Evolutionary conservation across 2,888 invertebrate genomes (phyloP), one percentile per base, ranked within the genome.

Genomic region (Slavum lentiscoides): DNA sequence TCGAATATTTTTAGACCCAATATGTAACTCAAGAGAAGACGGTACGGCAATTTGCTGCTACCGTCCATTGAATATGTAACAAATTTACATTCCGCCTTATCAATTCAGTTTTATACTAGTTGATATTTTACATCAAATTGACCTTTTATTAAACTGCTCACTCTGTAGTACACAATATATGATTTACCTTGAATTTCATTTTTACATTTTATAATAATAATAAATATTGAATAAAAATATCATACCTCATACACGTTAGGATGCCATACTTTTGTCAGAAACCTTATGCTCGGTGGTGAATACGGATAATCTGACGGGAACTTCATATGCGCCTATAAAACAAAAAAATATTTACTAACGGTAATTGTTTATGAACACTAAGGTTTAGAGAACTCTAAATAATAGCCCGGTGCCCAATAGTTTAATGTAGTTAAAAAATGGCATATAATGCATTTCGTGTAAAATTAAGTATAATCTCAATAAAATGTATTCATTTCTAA

Each of bases 251-350:
- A 99, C 37, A 99, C 98, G 90, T 99, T 99, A 84, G 99, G 99
- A 90, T 99, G 99, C 98, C 98, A 99, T 85, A 99, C 97, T 92
- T 98, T 98, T 84, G 97, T 96, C 87, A 97, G 90, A 90, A 99
- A 99, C 86, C 97, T 92, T 88, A 99, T 94, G 85, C 95, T 92
- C 84, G 99, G 99, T 84, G 99, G 99, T 85, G 97, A 97, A 88
- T 99, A 99, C 81, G 99, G 99, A 88, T 99, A 99, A 88, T 99
- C 98, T 85, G 92, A 90, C 82, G 99, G 99, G 88, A 99, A 99
- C 89, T 97, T 97, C 94, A 99, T 96, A 88, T 94, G 93, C 87
- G 99, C 98, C 96, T 98, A 90, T 83, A 92, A 92, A 87, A 88
- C 88, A 87, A 85, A 83, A 84, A 82, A 76, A 83, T 72, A 49